These are phyloP conservation scores for Triplophysa tibetana DNA, from an alignment of 2,113 vertebrate species.

Conservation along the genomic window DNA sequence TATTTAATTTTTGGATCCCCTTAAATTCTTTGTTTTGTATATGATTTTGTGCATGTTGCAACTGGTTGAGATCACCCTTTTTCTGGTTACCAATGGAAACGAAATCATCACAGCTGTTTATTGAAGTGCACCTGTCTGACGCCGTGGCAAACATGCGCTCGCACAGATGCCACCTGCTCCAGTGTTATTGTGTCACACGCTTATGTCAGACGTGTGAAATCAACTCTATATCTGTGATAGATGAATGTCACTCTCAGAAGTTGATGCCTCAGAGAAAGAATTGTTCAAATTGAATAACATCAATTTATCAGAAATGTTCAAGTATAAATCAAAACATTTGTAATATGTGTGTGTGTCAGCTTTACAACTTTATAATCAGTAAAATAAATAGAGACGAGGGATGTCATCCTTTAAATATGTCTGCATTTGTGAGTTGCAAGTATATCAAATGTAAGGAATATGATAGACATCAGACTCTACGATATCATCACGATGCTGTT, in stretches of 20 bases:
- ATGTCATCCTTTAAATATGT: constrained; percentile 1
- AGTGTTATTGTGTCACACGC: constrained; percentile 29
- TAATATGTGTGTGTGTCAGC: neutral
- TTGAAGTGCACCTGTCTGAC: constrained; percentile 21
- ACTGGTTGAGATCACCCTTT: neutral
- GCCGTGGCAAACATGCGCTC: neutral
- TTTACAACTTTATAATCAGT: neutral
- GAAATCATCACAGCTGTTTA: neutral
- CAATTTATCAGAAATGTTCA: neutral
- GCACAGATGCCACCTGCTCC: constrained; percentile 35
- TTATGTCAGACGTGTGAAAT: constrained; percentile 21
- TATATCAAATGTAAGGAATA: constrained; percentile 2
- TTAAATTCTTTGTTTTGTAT: neutral
- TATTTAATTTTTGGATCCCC: neutral
- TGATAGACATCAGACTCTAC: neutral
- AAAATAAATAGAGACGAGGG: neutral
- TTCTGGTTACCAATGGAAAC: neutral
- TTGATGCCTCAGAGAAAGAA: neutral
- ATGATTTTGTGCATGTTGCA: neutral
- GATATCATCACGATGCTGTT: neutral
- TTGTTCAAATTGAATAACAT: neutral
- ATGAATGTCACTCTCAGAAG: constrained; percentile 5
- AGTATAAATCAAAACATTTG: neutral
- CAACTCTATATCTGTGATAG: constrained; percentile 19
- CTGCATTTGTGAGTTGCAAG: neutral